Conservation (phyloP, 2,888 invertebrate genomes). For the Tachina fera region DNA sequence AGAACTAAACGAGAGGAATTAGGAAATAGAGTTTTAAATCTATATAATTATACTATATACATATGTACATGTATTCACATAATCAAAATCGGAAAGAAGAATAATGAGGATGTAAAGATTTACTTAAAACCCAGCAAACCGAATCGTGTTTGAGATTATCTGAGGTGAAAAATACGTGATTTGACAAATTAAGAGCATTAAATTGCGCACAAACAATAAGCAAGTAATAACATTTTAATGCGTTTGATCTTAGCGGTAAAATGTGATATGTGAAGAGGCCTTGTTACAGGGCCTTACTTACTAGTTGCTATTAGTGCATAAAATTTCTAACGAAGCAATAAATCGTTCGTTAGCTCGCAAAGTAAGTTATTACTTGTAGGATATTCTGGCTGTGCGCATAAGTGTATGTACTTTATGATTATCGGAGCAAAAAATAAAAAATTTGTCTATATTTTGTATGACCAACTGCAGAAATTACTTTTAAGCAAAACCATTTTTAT, state of each 20-base stretch:
- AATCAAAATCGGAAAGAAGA: constrained; percentile 2
- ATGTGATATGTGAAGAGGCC: not conserved
- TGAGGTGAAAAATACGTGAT: constrained; percentile 62
- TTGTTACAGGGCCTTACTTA: not conserved
- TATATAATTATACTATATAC: no score
- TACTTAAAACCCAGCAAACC: constrained; percentile 32
- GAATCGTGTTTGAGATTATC: constrained; percentile 70
- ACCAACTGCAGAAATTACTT: no score
- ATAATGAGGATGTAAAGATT: constrained; percentile 37
- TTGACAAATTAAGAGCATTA: constrained; percentile 63
- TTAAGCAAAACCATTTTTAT: no score
- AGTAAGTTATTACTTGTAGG: no score
- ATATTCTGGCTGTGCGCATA: no score
- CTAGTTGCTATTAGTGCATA: not conserved
- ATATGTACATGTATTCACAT: not conserved
- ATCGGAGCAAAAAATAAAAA: no score
- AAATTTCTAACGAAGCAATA: no score
- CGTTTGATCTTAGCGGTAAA: constrained; percentile 8
- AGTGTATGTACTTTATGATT: no score
- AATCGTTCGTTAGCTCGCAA: no score
- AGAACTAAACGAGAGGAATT: constrained; percentile 9
- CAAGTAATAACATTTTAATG: constrained; percentile 11
- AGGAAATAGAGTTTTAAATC: not conserved
- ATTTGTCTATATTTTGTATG: no score
- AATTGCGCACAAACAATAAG: constrained; percentile 38